Percentiles rank a stretch among this genome's conserved stretches.
phyloP scores from a whole-genome alignment of 2,113 vertebrate genomes.

The Zosterops japonicus region DNA sequence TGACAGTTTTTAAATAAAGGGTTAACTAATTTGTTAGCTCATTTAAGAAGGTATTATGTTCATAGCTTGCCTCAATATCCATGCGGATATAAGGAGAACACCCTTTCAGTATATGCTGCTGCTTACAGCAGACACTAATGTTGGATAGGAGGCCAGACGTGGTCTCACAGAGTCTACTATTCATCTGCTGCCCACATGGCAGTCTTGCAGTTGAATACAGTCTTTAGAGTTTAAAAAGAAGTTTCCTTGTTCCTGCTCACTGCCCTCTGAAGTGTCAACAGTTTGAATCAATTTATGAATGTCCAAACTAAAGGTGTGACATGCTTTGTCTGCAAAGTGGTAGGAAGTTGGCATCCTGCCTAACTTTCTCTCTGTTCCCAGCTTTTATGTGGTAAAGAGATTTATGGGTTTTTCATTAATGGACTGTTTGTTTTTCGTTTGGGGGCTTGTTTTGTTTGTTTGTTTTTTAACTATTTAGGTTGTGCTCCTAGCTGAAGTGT shows the following conservation, averaged over 20 bases:
- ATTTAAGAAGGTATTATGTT: background rate
- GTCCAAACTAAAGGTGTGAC: constrained; percentile 79
- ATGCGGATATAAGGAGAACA: background rate
- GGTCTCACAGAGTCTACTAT: background rate
- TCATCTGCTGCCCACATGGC: background rate
- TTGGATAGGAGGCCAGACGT: background rate
- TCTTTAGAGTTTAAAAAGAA: constrained; percentile 79
- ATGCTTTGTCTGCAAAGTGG: constrained; percentile 78
- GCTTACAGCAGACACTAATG: background rate
- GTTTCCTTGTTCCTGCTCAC: constrained; percentile 48
- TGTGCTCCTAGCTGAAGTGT: constrained; percentile 30
- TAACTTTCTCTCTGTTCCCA: constrained; percentile 75
- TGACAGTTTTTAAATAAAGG: background rate
- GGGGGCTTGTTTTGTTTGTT: background rate
- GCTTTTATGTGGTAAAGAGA: constrained; percentile 85
- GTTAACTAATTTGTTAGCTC: background rate
- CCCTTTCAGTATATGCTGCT: background rate
- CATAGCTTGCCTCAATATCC: background rate
- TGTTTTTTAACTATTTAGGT: constrained; percentile 2
- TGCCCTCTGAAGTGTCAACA: constrained; percentile 79
- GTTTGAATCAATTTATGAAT: constrained; percentile 76
- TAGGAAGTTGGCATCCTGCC: constrained; percentile 74
- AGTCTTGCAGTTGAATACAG: constrained; percentile 74
- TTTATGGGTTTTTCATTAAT: constrained; percentile 51
- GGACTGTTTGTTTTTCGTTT: background rate